Conservation (phyloP, 2,113 vertebrate genomes). For the Apaloderma vittatum region DNA sequence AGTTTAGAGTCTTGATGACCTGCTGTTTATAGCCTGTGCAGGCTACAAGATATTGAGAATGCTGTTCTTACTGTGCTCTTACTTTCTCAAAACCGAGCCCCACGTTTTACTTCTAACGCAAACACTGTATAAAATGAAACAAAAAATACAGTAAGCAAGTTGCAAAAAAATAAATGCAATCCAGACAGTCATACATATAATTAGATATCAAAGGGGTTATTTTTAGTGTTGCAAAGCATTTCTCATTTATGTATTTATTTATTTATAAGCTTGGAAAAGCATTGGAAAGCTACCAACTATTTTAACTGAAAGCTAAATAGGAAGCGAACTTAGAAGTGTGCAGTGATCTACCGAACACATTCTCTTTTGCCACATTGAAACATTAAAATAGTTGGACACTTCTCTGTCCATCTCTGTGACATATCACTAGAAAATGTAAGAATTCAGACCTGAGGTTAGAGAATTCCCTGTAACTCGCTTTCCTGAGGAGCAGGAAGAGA, state of each 20-base stretch:
- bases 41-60: neutral
- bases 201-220: conserved; percentile 22
- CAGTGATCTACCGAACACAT: neutral
- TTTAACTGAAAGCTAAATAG: neutral
- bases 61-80: neutral
- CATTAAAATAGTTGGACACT: neutral
- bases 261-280: conserved; percentile 5
- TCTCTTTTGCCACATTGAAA: neutral
- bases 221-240: conserved; percentile 35
- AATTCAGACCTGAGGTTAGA: neutral
- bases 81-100: neutral
- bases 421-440: neutral
- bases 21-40: neutral
- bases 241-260: neutral
- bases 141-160: neutral
- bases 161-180: neutral
- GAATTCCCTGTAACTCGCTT: neutral
- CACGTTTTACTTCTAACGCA: neutral
- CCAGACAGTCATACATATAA: neutral
- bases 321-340: neutral
- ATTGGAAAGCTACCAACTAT: neutral
- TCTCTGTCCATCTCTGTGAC: neutral
- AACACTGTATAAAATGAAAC: neutral
- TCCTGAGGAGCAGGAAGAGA: neutral
- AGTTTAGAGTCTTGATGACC: neutral